phyloP scores from a whole-genome alignment of 2,888 invertebrate genomes.

The Phyllotreta striolata region DNA sequence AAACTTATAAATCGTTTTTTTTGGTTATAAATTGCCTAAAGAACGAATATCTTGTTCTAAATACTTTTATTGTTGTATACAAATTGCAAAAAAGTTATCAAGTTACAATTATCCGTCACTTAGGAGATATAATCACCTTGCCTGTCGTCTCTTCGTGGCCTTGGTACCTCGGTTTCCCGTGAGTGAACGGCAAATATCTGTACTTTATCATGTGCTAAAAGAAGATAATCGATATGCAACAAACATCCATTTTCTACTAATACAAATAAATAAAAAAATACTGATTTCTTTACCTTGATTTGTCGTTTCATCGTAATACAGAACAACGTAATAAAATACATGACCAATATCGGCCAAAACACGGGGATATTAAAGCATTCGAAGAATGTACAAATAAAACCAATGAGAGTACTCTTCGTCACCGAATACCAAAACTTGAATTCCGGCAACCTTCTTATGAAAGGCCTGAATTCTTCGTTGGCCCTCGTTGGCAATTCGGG shows the following conservation, averaged over 20 bases:
- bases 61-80: slow-evolving; percentile 29
- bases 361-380: slow-evolving; percentile 99
- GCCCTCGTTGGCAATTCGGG: slow-evolving; percentile 94
- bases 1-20: not conserved
- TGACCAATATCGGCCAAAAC: slow-evolving; percentile 99
- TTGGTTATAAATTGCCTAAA: slow-evolving; percentile 6
- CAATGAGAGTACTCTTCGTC: slow-evolving; percentile 91
- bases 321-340: slow-evolving; percentile 99
- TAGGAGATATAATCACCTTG: slow-evolving; percentile 51
- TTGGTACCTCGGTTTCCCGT: slow-evolving; percentile 96
- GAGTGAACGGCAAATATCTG: slow-evolving; percentile 97
- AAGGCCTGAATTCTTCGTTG: slow-evolving; percentile 98
- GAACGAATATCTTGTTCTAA: slow-evolving; percentile 28
- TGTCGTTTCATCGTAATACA: slow-evolving; percentile 99
- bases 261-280: slow-evolving; percentile 2
- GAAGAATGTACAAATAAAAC: slow-evolving; percentile 92
- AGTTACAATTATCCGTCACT: slow-evolving; percentile 45
- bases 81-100: slow-evolving; percentile 28
- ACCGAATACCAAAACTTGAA: slow-evolving; percentile 99
- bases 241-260: not conserved
- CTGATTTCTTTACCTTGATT: slow-evolving; percentile 81
- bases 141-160: slow-evolving; percentile 63
- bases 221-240: slow-evolving; percentile 26
- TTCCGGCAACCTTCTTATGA: slow-evolving; percentile 95
- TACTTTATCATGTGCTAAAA: slow-evolving; percentile 99